These are phyloP conservation scores for Megalopta genalis DNA, from an alignment of 1,140 invertebrate species.

Conservation along the genomic window DNA sequence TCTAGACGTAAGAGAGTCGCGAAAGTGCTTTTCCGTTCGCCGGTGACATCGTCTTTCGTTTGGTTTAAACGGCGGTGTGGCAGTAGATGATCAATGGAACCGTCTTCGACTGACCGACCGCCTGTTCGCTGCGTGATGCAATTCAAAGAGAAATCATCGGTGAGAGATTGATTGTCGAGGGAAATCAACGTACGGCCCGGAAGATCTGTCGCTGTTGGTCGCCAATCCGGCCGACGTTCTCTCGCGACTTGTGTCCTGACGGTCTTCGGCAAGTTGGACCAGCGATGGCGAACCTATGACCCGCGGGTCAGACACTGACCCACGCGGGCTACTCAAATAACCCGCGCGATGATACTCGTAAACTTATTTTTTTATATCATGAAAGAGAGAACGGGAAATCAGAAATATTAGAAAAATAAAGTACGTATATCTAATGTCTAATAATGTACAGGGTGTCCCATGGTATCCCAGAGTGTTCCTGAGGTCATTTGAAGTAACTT, in stretches of 20 bases:
- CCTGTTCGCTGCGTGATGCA: neutral
- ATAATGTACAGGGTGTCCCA: too few relatives aligned
- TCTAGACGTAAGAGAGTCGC: neutral
- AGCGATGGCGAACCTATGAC: too few relatives aligned
- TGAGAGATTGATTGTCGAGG: constrained; percentile 54
- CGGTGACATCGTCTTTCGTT: neutral
- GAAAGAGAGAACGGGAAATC: too few relatives aligned
- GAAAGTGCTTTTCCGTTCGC: neutral
- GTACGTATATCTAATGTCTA: too few relatives aligned
- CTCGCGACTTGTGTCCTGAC: neutral
- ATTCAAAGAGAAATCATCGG: constrained; percentile 3
- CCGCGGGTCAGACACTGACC: too few relatives aligned
- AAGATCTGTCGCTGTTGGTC: constrained; percentile 37
- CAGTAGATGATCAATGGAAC: constrained; percentile 18
- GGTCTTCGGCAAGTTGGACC: too few relatives aligned
- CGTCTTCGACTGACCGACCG: neutral
- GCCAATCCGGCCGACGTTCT: constrained; percentile 20
- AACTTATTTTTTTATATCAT: too few relatives aligned
- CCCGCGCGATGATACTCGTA: too few relatives aligned
- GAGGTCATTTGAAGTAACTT: too few relatives aligned
- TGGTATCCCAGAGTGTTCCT: too few relatives aligned
- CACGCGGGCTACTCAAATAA: too few relatives aligned
- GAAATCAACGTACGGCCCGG: constrained; percentile 31
- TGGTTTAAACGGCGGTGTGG: constrained; percentile 1
- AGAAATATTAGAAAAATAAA: too few relatives aligned